Base-by-base conservation (phyloP, 1,140 invertebrate species). In the Drusus annulatus region DNA sequence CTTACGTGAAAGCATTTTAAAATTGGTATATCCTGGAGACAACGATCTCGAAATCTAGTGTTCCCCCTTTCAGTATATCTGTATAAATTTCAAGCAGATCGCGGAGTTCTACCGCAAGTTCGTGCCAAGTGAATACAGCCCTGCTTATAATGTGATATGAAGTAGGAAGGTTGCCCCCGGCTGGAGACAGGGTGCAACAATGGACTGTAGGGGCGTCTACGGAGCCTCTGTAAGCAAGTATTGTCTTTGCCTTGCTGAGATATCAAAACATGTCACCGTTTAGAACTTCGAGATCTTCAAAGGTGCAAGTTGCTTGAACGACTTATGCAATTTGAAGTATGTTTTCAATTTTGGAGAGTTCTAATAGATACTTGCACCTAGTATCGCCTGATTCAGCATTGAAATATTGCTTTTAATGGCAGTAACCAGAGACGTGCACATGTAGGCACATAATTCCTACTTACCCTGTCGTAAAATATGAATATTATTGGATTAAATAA, bases 231-330 rank as follows among this genome's bases (percentile, higher is more conserved):
- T 17, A 19, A 23, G 56, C 17, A 5, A 19, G 56, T 60, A 60
- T 60, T 60, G 56, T 60, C 56, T 60, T 60, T 60, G 13, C 56
- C 23, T 15, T 60, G 56, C 19, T 13, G 17, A 17, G 56, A 60
- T 60, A 60, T 13, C 56, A 60, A 60, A 60, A 60, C 56, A 60
- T 17, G 17, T 19, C 56, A 6, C 56, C 56, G 19, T 23, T 23
- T 60, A 60, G 17, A 60, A 19, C 56, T 60, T 13, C 8, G 8
- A 13, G 36, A 60, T 23, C 19, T 60, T 60, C 56, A 4, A 23
- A 17, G 1, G 1, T 23, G 6, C 56, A 60, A 13, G 13, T 10
- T 45, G 36, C 36, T 36, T 3, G 10, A 45, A 45, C 36, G 8
- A 45, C 36, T 45, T 45, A 2, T 45, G 36, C 13, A 13, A 45